Base-by-base conservation (phyloP, 2,888 invertebrate species). In the Parnassius glacialis region DNA sequence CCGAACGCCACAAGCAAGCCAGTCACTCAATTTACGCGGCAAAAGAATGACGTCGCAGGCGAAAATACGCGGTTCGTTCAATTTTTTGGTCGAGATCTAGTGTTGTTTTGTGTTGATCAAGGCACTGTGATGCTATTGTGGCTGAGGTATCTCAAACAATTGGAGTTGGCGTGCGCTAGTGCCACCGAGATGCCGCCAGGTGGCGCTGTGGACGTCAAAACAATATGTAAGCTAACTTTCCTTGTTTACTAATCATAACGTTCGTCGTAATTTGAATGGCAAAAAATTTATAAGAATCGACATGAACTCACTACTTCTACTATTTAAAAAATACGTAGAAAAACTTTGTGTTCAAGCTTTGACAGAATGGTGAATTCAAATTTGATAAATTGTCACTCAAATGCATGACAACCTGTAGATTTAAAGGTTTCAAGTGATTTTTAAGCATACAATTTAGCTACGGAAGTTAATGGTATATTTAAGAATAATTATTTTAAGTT, bases 11-110 rank as follows among this genome's bases (percentile, higher is more conserved):
- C 70, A 75, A 74, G 84, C 70, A 75, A 74, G 84, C 86, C 91
- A 91, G 91, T 91, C 90, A 90, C 88, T 90, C 87, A 87, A 78
- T 80, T 83, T 83, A 81, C 87, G 85, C 90, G 89, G 88, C 80
- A 83, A 89, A 88, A 90, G 90, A 84, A 90, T 91, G 91, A 90
- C 91, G 90, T 84, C 74, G 76, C 70, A 67, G 67, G 69, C 68
- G 73, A 74, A 73, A 74, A 73, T 67, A 69, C 69, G 74, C 73
- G 74, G 69, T 72, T 66, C 67, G 64, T 62, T 64, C 44, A 41
- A 11, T 44, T 50, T 16, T 41, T 52, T 47, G 12, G 34, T 34
- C 47, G 44, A 48, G 44, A 54, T 54, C 55, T 63, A 63, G 72
- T 62, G 68, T 69, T 74, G 68, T 71, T 73, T 72, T 65, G 67